Evolutionary conservation across 2,113 vertebrate genomes (phyloP).

Genomic region (Galbula dea): DNA sequence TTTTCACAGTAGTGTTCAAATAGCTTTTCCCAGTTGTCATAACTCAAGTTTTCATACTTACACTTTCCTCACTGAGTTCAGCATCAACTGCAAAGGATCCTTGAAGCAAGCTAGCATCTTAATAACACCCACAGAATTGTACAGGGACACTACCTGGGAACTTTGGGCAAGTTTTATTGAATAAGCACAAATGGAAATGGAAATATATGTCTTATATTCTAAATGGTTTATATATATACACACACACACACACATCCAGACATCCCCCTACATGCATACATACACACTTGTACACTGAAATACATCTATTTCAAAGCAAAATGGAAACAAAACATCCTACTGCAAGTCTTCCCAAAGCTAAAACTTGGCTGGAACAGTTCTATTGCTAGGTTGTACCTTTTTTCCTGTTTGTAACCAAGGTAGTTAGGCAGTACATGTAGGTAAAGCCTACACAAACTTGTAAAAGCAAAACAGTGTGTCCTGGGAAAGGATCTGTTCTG

Average conservation of each 20-base stretch:
- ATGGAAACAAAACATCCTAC: background rate
- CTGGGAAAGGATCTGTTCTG: background rate
- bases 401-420: background rate
- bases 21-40: background rate
- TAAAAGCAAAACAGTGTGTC: background rate
- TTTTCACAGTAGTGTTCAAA: background rate
- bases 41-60: background rate
- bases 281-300: background rate
- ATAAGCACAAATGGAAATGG: background rate
- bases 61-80: background rate
- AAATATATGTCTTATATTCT: background rate
- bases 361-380: background rate
- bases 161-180: background rate
- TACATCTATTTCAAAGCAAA: background rate
- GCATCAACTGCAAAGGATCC: background rate
- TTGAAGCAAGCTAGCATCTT: background rate
- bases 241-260: background rate
- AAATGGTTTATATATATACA: background rate
- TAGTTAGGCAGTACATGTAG: fast-evolving
- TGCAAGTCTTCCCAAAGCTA: background rate
- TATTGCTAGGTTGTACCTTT: background rate
- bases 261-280: background rate
- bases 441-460: background rate
- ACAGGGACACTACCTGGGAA: background rate
- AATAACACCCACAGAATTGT: background rate